Evolutionary conservation across 1,140 invertebrate species (phyloP), one percentile per base, ranked within the genome.

Genomic region (Bombus haemorrhoidalis): DNA sequence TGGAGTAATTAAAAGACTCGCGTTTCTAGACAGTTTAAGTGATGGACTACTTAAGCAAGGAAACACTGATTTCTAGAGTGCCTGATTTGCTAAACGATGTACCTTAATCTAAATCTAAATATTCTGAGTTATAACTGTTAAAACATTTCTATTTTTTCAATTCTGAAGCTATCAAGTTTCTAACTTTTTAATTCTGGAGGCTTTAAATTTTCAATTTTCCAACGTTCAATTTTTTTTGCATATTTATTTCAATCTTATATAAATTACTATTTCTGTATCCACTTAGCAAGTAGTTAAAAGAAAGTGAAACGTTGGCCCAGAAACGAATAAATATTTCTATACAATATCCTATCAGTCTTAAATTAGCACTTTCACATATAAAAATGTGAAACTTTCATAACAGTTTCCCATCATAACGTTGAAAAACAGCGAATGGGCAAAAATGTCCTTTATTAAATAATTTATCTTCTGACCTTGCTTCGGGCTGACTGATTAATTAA

Each of bases 401-500:
- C 4, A 15, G 12, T 71, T 43, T 32, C 6, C 22, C 10, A 47
- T 13, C 1, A 74, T 47, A 13, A 37, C 12, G 6, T 25, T 25
- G 18, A 25, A 18, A 13, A 66, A 32, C 25, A 47, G 0, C 34
- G 18, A 8, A 22, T 18, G 18, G 9, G 13, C 13, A n/a, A 25
- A 34, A 57, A 39, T 39, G 6, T 32, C 28, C 12, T 28, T 82
- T 3, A n/a, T 82, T 62, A 82, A 82, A 62, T 43, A 25, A 62
- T 73, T 81, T 57, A 82, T 62, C 39, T 34, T 4, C 2, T 10
- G 78, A 53, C 32, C 43, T 81, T 69, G 34, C 47, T 71, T 2
- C 4, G 9, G 39, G 43, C n/a, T n/a, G n/a, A 43, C 43, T 82
- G 71, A 22, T 81, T 72, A 80, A 80, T 81, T 81, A 82, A 73